A percentile compares a stretch with the other conserved stretches of the same genome.
Evolutionary conservation across 1,140 invertebrate species (phyloP).

Genomic region (Papilio polyxenes): DNA sequence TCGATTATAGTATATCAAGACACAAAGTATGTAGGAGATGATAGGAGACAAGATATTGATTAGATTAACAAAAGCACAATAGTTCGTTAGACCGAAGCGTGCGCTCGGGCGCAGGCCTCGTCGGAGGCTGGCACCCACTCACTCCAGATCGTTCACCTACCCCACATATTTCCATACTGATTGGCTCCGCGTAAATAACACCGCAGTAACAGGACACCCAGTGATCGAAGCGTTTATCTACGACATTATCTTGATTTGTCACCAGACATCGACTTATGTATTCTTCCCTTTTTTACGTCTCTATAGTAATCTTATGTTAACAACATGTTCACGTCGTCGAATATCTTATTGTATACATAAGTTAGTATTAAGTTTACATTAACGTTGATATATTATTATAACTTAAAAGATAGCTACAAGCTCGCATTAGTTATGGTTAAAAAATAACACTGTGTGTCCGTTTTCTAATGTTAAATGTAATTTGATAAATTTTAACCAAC

Average conservation of each 20-base stretch:
- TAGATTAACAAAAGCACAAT: conserved; percentile 28
- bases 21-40: conserved; percentile 9
- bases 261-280: conserved; percentile 50
- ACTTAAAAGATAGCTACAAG: conserved; percentile 8
- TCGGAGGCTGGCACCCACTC: conserved; percentile 73
- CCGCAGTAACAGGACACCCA: conserved; percentile 59
- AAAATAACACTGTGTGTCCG: background rate
- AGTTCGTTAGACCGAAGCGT: conserved; percentile 52
- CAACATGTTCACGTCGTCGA: conserved; percentile 30
- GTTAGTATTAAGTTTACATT: conserved; percentile 7
- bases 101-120: conserved; percentile 67
- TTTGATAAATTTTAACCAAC: background rate
- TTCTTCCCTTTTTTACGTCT: conserved; percentile 50
- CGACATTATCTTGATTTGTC: conserved; percentile 65
- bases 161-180: conserved; percentile 76
- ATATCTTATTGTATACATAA: conserved; percentile 24
- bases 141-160: conserved; percentile 73
- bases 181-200: conserved; percentile 66
- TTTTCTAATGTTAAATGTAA: background rate
- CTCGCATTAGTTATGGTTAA: conserved; percentile 19
- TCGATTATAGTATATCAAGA: background rate
- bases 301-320: conserved; percentile 48
- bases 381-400: background rate
- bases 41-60: conserved; percentile 25
- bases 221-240: conserved; percentile 64